Evolutionary conservation across 2,113 vertebrate genomes (phyloP), one percentile per base, ranked within the genome.

Genomic region (Paraplagusia blochii): DNA sequence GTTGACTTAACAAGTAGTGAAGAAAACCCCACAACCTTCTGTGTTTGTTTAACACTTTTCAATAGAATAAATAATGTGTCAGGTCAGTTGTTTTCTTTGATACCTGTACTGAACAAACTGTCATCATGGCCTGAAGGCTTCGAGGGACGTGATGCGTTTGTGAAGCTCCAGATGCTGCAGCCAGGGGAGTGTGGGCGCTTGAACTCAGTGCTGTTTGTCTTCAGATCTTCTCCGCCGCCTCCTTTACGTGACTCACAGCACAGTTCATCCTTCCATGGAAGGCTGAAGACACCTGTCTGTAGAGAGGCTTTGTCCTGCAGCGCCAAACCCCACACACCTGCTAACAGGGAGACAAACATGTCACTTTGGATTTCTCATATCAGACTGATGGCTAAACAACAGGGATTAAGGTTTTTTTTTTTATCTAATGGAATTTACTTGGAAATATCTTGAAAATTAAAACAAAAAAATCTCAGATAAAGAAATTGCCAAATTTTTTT

Each of bases 231-330:
- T 0, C 1, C 11, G 6, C 11, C 14, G 0, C 22, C 56, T 29
- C 14, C 61, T 68, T 48, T 16, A 8, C 43, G 57, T 78, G 83
- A 84, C 50, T 85, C 77, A 87, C 89, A 92, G 82, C 88, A 90
- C 44, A 91, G 66, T 64, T 72, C 65, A 71, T 81, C 71, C 48
- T 70, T 77, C 90, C 88, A 90, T 0, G 88, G 87, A 39, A 88
- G 66, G 18, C 77, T 60, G 35, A 73, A 6, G 4, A 15, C 43
- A 46, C 39, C 65, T 58, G 56, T 33, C 33, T 0, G 35, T 9
- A 35, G 8, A 39, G 58, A 42, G 7, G 19, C 43, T 47, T 36
- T 19, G 1, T 38, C 43, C n/a, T 51, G 39, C 1, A 47, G 44
- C 54, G 58, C 66, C 70, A 56, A 44, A 67, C 70, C 66, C 73